These are phyloP conservation scores for Poecile montanus DNA, from an alignment of 2,797 vertebrate genomes.

Conservation along the genomic window DNA sequence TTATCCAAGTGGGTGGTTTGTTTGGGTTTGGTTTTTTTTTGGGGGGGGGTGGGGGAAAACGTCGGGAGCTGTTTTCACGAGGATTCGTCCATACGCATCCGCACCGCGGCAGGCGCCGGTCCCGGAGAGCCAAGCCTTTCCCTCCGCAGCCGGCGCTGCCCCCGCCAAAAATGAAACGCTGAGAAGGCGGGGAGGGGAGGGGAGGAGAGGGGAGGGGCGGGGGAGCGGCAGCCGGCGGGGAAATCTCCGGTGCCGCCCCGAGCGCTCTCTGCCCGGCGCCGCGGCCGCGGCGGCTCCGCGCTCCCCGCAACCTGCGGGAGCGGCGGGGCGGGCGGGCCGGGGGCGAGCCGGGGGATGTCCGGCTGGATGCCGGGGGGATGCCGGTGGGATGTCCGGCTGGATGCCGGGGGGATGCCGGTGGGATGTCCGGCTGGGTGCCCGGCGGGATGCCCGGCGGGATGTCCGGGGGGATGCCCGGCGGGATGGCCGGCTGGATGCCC, in stretches of 20 bases:
- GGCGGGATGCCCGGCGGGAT: not conserved
- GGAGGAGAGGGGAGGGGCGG: not conserved
- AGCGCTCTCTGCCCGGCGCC: not conserved
- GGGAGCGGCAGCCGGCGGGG: not conserved
- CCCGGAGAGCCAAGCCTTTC: not conserved
- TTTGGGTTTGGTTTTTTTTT: not conserved
- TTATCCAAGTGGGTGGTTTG: slow-evolving; percentile 45
- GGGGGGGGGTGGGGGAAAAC: not conserved
- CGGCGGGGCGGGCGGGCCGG: not conserved
- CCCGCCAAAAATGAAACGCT: not conserved
- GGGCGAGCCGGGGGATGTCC: not conserved
- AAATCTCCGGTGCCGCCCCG: not conserved
- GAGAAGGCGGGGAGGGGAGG: not conserved
- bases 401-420: no score
- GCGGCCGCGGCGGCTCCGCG: not conserved
- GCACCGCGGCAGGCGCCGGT: not conserved
- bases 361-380: no score
- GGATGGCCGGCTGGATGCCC: no score
- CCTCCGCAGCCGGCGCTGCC: not conserved
- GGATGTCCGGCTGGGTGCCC: not conserved
- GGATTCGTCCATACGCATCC: not conserved
- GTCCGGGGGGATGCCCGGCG: no score
- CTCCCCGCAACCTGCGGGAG: not conserved
- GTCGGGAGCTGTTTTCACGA: slow-evolving; percentile 20
- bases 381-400: no score